Percentiles rank a stretch among this genome's conserved stretches.
phyloP scores from a whole-genome alignment of 2,888 invertebrate genomes.

The Drosophila mimica region DNA sequence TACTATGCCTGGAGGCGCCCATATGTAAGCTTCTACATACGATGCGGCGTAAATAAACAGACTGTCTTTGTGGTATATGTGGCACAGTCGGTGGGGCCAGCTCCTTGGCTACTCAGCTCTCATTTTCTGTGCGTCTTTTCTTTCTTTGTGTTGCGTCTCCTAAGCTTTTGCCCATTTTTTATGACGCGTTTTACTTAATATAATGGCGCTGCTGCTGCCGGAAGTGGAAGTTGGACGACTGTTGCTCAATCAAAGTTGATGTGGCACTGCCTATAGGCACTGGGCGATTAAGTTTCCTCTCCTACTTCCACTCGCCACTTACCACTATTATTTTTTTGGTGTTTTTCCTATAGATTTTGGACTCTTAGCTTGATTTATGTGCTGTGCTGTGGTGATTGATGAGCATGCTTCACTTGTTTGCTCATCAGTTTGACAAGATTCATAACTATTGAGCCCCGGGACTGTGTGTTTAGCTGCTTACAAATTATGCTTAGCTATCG shows the following conservation, averaged over 20 bases:
- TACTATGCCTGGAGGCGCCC: constrained; percentile 76
- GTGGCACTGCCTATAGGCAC: constrained; percentile 49
- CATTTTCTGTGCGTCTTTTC: constrained; percentile 19
- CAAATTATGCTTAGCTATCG: constrained; percentile 31
- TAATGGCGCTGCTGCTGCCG: constrained; percentile 42
- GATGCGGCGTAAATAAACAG: constrained; percentile 84
- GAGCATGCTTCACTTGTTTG: constrained; percentile 54
- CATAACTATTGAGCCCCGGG: constrained; percentile 32
- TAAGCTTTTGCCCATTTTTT: constrained; percentile 62
- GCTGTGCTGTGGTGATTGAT: constrained; percentile 80
- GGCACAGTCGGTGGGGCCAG: constrained; percentile 31
- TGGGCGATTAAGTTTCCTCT: constrained; percentile 30
- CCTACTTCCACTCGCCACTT: background rate
- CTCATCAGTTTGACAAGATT: constrained; percentile 27
- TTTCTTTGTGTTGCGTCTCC: constrained; percentile 14
- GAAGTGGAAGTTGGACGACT: constrained; percentile 64
- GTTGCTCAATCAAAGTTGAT: constrained; percentile 64
- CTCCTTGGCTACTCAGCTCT: constrained; percentile 1
- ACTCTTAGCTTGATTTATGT: constrained; percentile 82
- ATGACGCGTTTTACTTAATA: constrained; percentile 53
- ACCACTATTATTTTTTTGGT: background rate
- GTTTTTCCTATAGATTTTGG: constrained; percentile 26
- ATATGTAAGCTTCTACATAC: constrained; percentile 84
- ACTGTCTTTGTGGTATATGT: constrained; percentile 75
- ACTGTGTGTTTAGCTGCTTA: constrained; percentile 52